Conservation (phyloP, 92 coral and sea anemone genomes). For the Palythoa caribaeorum region DNA sequence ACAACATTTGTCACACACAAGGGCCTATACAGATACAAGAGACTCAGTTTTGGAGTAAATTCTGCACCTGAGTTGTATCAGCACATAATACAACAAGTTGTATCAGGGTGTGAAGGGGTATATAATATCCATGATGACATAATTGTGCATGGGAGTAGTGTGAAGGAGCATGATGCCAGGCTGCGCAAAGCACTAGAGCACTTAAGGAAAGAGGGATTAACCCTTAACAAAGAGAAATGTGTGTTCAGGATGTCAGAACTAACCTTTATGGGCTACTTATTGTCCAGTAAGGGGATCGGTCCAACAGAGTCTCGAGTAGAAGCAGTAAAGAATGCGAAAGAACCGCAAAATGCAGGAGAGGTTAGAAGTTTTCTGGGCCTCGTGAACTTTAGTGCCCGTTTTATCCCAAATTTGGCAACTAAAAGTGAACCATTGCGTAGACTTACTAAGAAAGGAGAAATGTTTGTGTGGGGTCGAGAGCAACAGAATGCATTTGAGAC, state of each 20-base stretch:
- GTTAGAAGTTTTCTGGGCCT: conserved; percentile 72
- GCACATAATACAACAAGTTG: conserved; percentile 52
- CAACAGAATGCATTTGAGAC: conserved; percentile 4
- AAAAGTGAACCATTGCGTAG: no score
- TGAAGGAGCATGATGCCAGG: conserved; percentile 67
- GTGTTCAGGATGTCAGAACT: conserved; percentile 61
- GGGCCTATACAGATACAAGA: neutral
- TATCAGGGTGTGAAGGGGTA: conserved; percentile 64
- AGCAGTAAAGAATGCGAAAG: conserved; percentile 71
- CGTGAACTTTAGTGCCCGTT: no score
- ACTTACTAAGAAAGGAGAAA: no score
- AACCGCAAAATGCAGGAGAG: conserved; percentile 69
- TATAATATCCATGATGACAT: conserved; percentile 65
- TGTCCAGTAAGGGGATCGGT: conserved; percentile 69
- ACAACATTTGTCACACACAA: no score
- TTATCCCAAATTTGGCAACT: no score
- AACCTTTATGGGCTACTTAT: conserved; percentile 65
- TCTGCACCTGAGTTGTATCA: neutral
- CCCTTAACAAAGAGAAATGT: no score
- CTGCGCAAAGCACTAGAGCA: conserved; percentile 55
- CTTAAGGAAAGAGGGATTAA: conserved; percentile 61
- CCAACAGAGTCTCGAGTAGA: conserved; percentile 61
- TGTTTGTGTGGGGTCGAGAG: no score
- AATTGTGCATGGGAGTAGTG: conserved; percentile 64
- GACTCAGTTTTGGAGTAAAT: neutral